Conservation (phyloP, 2,113 vertebrate genomes). For the Gymnorhina tibicen region DNA sequence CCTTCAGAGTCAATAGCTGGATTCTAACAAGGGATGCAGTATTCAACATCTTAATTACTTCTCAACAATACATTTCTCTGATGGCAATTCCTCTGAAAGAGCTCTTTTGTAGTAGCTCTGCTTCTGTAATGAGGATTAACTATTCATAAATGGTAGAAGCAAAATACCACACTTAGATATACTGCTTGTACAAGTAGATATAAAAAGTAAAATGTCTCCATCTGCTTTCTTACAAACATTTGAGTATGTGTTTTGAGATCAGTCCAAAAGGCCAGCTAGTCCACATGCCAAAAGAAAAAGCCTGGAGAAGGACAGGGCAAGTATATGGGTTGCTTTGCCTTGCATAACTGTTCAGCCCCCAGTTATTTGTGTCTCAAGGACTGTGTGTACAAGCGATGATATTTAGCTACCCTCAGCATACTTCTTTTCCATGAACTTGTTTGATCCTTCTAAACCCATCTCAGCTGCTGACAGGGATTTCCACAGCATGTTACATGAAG, state of each 20-base stretch:
- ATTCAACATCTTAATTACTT: constrained; percentile 25
- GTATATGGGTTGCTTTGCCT: background rate
- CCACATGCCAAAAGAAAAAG: background rate
- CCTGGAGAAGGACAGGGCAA: background rate
- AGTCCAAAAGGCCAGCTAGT: background rate
- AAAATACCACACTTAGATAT: background rate
- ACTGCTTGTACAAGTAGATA: background rate
- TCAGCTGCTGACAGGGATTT: background rate
- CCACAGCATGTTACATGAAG: background rate
- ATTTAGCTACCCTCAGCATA: background rate
- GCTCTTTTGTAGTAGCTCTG: background rate
- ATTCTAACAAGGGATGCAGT: background rate
- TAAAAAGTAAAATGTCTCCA: background rate
- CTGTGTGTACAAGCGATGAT: background rate
- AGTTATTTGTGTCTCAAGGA: background rate
- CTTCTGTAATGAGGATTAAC: background rate
- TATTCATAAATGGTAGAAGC: background rate
- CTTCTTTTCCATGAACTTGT: background rate
- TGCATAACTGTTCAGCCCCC: background rate
- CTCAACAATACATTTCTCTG: background rate
- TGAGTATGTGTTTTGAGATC: background rate
- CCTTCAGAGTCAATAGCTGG: background rate
- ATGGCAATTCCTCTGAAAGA: background rate
- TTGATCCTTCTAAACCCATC: background rate
- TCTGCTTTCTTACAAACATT: background rate